Conservation (phyloP, 2,888 invertebrate genomes). For the Leucoptera coffeella region DNA sequence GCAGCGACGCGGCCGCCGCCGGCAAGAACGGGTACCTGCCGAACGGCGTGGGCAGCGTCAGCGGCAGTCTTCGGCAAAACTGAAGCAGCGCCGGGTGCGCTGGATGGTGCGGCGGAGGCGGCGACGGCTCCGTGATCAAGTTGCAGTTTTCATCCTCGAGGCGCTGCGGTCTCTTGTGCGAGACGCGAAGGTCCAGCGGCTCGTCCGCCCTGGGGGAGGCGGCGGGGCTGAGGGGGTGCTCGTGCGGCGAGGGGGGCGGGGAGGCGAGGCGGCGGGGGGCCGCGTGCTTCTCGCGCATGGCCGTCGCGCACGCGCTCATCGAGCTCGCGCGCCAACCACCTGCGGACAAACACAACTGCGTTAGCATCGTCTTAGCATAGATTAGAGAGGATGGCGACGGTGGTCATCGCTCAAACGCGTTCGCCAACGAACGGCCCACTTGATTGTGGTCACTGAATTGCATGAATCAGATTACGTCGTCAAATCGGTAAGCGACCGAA, state of each 20-base stretch:
- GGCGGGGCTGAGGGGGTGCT: conserved; percentile 45
- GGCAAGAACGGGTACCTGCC: conserved; percentile 45
- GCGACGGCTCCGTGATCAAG: conserved; percentile 59
- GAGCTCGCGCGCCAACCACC: conserved; percentile 54
- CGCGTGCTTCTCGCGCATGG: conserved; percentile 81
- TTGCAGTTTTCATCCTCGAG: conserved; percentile 85
- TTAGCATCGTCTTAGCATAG: no score
- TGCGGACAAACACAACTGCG: conserved; percentile 25
- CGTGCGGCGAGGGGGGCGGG: conserved; percentile 42
- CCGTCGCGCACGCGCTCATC: conserved; percentile 71
- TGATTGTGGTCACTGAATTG: no score
- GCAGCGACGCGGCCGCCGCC: conserved; percentile 37
- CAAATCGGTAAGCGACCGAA: no score
- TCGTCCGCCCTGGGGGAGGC: conserved; percentile 58
- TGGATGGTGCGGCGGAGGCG: conserved; percentile 48
- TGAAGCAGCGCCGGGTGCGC: conserved; percentile 42
- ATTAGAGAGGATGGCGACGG: no score
- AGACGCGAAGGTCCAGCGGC: conserved; percentile 82
- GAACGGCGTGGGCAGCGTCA: conserved; percentile 40
- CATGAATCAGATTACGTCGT: no score
- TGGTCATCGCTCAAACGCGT: no score
- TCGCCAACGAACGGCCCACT: no score
- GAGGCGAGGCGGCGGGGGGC: conserved; percentile 84
- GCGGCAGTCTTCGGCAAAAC: conserved; percentile 37
- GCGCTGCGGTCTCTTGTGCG: conserved; percentile 68